phyloP scores from a whole-genome alignment of 2,797 vertebrate genomes.

The Chelidonichthys spinosus region DNA sequence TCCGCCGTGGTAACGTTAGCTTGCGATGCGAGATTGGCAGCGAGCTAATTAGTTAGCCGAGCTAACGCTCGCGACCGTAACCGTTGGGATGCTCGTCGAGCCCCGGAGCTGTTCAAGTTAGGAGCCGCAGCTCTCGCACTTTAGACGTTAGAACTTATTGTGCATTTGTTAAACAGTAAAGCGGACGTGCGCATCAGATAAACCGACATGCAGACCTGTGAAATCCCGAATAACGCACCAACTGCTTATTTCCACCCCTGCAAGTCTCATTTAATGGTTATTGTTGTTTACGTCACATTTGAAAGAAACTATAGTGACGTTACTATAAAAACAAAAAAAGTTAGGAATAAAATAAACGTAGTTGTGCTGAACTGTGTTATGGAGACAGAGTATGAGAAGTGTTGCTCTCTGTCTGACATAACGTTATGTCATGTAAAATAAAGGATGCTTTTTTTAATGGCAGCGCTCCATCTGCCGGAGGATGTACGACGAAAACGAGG shows the following conservation, averaged over 20 bases:
- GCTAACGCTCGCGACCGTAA: conserved; percentile 64
- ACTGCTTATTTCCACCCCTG: background rate
- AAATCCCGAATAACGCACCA: conserved; percentile 20
- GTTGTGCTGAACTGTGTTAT: background rate
- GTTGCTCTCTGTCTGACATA: too few relatives aligned
- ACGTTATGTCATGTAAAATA: background rate
- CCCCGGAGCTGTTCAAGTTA: conserved; percentile 44
- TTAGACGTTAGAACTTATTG: background rate
- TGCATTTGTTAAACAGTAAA: background rate
- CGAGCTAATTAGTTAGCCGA: conserved; percentile 78
- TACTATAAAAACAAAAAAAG: conserved; percentile 27
- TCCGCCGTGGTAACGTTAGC: conserved; percentile 79
- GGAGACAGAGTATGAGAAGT: background rate
- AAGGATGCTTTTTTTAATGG: conserved; percentile 47
- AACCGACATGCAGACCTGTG: conserved; percentile 1
- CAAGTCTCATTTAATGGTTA: conserved; percentile 14
- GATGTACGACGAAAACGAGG: conserved; percentile 96
- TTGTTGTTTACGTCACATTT: conserved; percentile 13
- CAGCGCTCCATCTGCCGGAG: conserved; percentile 93
- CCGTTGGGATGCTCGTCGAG: conserved; percentile 47
- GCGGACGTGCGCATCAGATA: background rate
- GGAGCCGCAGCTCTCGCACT: background rate
- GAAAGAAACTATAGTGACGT: background rate
- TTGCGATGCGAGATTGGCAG: conserved; percentile 58
- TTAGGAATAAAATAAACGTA: conserved; percentile 1